A percentile compares a stretch with the other conserved stretches of the same genome.
Evolutionary conservation across 1,140 invertebrate genomes (phyloP).

Genomic region (Musca domestica): DNA sequence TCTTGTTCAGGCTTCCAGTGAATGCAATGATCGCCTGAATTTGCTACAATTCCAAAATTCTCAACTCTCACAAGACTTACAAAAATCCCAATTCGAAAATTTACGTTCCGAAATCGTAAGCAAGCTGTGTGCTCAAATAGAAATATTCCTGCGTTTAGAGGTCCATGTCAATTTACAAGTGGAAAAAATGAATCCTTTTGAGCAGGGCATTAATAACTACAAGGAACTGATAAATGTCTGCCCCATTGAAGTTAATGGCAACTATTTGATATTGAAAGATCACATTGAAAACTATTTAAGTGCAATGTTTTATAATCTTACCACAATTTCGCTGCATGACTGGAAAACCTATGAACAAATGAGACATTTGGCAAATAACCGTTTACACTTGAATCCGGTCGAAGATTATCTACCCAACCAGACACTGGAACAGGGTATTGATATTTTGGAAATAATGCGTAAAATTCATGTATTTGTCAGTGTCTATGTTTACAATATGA

Average conservation of each 20-base stretch:
- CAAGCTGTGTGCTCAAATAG: slow-evolving; percentile 80
- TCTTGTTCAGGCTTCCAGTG: slow-evolving; percentile 14
- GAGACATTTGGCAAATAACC: slow-evolving; percentile 85
- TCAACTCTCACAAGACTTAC: slow-evolving; percentile 19
- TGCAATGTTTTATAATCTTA: slow-evolving; percentile 95
- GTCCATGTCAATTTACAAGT: slow-evolving; percentile 88
- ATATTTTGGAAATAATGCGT: slow-evolving; percentile 96
- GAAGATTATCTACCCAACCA: slow-evolving; percentile 94
- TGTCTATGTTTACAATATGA: slow-evolving; percentile 93
- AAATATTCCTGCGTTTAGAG: slow-evolving; percentile 85
- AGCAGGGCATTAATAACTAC: slow-evolving; percentile 48
- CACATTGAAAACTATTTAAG: slow-evolving; percentile 90
- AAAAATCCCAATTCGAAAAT: slow-evolving; percentile 26
- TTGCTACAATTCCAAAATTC: slow-evolving; percentile 14
- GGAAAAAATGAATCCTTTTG: slow-evolving; percentile 56
- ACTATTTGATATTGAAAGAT: slow-evolving; percentile 50
- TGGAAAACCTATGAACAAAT: slow-evolving; percentile 98
- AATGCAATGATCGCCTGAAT: slow-evolving; percentile 15
- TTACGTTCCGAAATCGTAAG: slow-evolving; percentile 49
- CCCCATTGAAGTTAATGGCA: slow-evolving; percentile 55
- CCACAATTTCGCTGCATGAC: slow-evolving; percentile 94
- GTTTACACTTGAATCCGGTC: slow-evolving; percentile 77
- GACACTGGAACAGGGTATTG: slow-evolving; percentile 95
- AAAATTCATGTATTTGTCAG: slow-evolving; percentile 96
- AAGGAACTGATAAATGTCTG: slow-evolving; percentile 54